phyloP scores from a whole-genome alignment of 2,888 invertebrate species.

The Hartigia nigra region DNA sequence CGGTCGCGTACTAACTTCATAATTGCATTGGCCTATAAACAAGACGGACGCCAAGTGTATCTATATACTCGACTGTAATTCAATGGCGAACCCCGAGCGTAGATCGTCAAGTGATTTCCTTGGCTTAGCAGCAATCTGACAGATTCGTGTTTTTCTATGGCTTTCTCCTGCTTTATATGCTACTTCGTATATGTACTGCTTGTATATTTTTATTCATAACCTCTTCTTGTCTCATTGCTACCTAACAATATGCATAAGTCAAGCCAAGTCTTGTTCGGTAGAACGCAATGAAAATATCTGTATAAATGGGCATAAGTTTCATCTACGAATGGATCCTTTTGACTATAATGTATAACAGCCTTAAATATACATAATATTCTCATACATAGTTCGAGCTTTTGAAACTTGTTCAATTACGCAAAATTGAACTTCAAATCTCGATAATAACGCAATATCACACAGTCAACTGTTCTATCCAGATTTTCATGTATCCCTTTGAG shows the following conservation, averaged over 20 bases:
- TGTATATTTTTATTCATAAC: no score
- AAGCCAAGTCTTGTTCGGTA: no score
- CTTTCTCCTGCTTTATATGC: not conserved
- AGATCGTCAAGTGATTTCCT: not conserved
- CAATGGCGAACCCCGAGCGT: not conserved
- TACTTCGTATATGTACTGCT: no score
- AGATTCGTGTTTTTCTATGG: not conserved
- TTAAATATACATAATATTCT: no score
- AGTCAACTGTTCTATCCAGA: not conserved
- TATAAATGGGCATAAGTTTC: no score
- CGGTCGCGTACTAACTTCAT: constrained; percentile 5
- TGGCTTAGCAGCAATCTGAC: not conserved
- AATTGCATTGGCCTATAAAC: constrained; percentile 29
- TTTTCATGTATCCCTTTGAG: not conserved
- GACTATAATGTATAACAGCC: no score
- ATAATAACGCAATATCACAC: not conserved
- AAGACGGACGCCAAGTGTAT: not conserved
- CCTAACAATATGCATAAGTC: no score
- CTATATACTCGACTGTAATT: not conserved
- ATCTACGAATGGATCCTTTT: no score
- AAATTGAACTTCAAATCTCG: not conserved
- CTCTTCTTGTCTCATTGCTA: no score
- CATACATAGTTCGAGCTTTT: no score
- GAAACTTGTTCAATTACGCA: not conserved
- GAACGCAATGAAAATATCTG: no score